phyloP scores from a whole-genome alignment of 1,140 invertebrate species.

The Prorops nasuta region DNA sequence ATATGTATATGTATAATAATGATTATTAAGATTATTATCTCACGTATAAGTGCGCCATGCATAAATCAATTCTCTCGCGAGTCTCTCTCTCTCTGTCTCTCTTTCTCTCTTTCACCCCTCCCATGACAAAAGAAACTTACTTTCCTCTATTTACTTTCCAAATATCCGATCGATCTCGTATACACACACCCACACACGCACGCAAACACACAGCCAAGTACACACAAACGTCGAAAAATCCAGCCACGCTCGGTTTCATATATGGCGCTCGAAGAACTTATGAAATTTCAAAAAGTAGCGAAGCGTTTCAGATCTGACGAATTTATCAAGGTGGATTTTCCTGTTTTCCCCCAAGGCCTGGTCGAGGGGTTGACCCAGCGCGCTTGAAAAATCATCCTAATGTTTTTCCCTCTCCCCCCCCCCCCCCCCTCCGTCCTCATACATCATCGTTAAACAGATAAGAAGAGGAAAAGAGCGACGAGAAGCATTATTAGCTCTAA shows the following conservation, averaged over 20 bases:
- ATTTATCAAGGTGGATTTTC: neutral
- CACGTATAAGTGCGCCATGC: too few species aligned
- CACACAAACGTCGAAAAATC: too few species aligned
- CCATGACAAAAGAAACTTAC: too few species aligned
- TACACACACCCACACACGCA: neutral
- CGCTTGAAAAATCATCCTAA: slow-evolving; percentile 14
- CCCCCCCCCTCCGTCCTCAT: neutral
- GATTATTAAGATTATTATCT: too few species aligned
- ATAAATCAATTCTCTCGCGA: too few species aligned
- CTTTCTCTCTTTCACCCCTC: too few species aligned
- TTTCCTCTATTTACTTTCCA: neutral
- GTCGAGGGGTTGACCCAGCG: neutral
- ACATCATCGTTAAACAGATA: slow-evolving; percentile 9
- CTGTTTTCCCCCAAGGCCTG: neutral
- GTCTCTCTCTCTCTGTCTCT: too few species aligned
- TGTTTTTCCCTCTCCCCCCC: neutral
- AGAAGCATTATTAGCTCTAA: neutral
- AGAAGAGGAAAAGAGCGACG: neutral
- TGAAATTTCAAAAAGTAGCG: neutral
- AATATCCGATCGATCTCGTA: neutral
- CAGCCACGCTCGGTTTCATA: too few species aligned
- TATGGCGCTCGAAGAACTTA: too few species aligned
- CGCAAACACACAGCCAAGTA: neutral
- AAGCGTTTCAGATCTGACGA: neutral
- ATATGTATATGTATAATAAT: too few species aligned